phyloP scores from a whole-genome alignment of 1,140 invertebrate genomes.

The Pseudobourletiella spinata region DNA sequence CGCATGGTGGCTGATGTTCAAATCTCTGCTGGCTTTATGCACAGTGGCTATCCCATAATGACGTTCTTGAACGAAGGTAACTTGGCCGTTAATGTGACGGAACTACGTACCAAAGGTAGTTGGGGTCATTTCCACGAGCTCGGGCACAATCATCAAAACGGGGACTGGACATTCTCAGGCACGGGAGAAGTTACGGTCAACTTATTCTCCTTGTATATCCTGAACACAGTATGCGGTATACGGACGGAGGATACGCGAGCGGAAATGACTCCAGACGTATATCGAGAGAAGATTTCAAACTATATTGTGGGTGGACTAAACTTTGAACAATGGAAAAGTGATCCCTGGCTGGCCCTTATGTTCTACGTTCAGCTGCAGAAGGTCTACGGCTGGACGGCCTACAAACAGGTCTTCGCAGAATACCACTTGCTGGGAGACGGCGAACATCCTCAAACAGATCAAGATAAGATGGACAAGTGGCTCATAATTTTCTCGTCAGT shows the following conservation, averaged over 20 bases:
- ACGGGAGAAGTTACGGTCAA: slow-evolving; percentile 18
- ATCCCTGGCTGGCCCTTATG: slow-evolving; percentile 9
- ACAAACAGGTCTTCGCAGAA: slow-evolving; percentile 14
- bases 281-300: not conserved
- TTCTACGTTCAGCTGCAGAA: slow-evolving; percentile 19
- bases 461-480: slow-evolving; percentile 23
- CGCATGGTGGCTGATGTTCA: slow-evolving; percentile 17
- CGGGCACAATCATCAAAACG: slow-evolving; percentile 23
- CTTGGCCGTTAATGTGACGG: slow-evolving; percentile 2
- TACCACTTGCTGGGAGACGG: not conserved
- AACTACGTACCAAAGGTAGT: not conserved
- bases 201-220: slow-evolving; percentile 14
- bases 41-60: slow-evolving; percentile 19
- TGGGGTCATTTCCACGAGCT: slow-evolving; percentile 27
- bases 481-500: slow-evolving; percentile 12
- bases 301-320: slow-evolving; percentile 2
- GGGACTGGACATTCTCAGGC: slow-evolving; percentile 9
- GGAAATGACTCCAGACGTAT: not conserved
- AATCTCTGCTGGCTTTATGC: slow-evolving; percentile 20
- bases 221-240: slow-evolving; percentile 9
- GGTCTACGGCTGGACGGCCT: slow-evolving; percentile 15
- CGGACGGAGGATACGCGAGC: not conserved
- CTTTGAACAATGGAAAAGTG: not conserved
- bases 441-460: slow-evolving; percentile 1
- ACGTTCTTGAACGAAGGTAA: not conserved